Percentiles rank a stretch among this genome's conserved stretches.
Evolutionary conservation across 1,140 invertebrate species (phyloP).

Genomic region (Trichomalopsis sarcophagae): DNA sequence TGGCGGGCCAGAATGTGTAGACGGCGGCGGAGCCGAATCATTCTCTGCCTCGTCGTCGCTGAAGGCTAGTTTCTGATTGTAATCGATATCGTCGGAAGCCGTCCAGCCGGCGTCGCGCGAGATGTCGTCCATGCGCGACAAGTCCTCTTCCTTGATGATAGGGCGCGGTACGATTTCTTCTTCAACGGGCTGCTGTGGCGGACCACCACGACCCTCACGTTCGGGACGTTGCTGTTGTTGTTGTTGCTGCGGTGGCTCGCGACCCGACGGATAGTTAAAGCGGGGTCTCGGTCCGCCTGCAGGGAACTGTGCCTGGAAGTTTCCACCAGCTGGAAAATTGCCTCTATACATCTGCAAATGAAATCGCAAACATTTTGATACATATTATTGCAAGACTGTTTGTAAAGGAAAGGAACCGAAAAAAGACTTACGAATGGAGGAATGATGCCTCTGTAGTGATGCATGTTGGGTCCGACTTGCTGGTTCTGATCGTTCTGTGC

Average conservation of each 20-base stretch:
- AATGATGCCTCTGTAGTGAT: constrained; percentile 83
- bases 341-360: constrained; percentile 71
- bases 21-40: background rate
- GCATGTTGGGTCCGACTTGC: constrained; percentile 68
- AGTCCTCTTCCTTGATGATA: constrained; percentile 94
- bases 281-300: constrained; percentile 68
- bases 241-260: constrained; percentile 1
- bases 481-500: constrained; percentile 65
- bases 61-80: constrained; percentile 95
- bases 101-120: constrained; percentile 93
- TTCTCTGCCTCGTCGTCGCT: constrained; percentile 89
- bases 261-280: constrained; percentile 68
- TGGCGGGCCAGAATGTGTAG: background rate
- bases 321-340: constrained; percentile 67
- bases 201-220: constrained; percentile 31
- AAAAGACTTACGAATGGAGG: constrained; percentile 81
- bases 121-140: constrained; percentile 93
- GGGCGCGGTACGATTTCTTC: constrained; percentile 79
- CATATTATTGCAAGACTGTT: background rate
- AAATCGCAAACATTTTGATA: background rate
- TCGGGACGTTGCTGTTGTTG: constrained; percentile 1
- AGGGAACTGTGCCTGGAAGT: constrained; percentile 70
- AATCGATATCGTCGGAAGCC: constrained; percentile 94
- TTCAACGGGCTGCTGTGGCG: constrained; percentile 43
- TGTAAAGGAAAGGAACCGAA: constrained; percentile 39